Evolutionary conservation across 2,888 invertebrate genomes (phyloP), one percentile per base, ranked within the genome.

Genomic region (Charanyca ferruginea): DNA sequence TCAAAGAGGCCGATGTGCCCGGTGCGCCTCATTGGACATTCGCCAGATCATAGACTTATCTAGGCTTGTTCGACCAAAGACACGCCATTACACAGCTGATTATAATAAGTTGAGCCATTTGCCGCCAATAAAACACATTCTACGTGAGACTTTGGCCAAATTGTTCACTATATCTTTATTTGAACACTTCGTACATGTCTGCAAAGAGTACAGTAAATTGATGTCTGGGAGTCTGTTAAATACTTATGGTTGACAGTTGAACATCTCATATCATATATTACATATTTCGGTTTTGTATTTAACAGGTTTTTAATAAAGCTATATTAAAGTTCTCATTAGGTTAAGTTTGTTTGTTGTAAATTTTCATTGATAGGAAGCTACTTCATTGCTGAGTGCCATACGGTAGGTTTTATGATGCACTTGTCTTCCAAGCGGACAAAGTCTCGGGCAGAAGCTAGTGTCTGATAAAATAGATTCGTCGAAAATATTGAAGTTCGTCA

Each of bases 71-170:
- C 66, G 69, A 74, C 63, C 73, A 69, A 47, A 73, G 73, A 73
- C 69, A 74, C 55, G 59, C 70, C 70, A 75, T 73, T 75, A 73
- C 55, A 55, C 76, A 59, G 59, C 68, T 78, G 79, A 75, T 78
- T 75, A 78, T 73, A 75, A 75, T 78, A 75, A 78, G 79, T 74
- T 72, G 55, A 61, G 58, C 75, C 73, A 75, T 75, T 75, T 78
- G 68, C 79, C 74, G 62, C 67, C 54, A 73, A 60, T 78, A 73
- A 54, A 73, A 73, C 48, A 60, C 74, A 63, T 73, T 73, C 54
- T 55, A 42, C 47, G 55, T 42, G 78, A 18, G 58, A 73, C 48
- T 62, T 59, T 42, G 67, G 67, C 59, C 61, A 73, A 78, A 75
- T 66, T 66, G 66, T 75, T 73, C 49, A 52, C n/a, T 54, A 41